These are phyloP conservation scores for Pluvianellus socialis DNA, from an alignment of 2,113 vertebrate species.

Conservation along the genomic window DNA sequence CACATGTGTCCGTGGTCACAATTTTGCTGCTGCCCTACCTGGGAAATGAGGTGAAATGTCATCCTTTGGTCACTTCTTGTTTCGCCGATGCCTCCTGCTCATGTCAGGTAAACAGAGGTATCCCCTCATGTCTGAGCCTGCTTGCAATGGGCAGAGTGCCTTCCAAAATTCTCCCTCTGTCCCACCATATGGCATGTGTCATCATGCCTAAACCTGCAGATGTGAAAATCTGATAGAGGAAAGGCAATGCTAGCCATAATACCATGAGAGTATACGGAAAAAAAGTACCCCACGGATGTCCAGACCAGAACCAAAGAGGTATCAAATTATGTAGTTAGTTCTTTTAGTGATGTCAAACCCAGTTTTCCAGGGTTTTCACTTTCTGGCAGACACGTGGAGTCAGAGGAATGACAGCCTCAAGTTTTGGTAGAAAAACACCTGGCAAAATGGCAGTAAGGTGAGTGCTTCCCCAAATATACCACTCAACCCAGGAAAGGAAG, in stretches of 20 bases:
- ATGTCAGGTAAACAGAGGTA: neutral
- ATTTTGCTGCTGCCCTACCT: neutral
- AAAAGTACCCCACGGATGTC: neutral
- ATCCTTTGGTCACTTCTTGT: neutral
- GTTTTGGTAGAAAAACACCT: neutral
- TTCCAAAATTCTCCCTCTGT: neutral
- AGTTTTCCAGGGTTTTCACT: neutral
- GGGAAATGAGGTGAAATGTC: neutral
- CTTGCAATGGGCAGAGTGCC: neutral
- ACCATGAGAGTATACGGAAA: neutral
- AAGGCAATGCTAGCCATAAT: neutral
- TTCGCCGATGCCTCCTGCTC: neutral
- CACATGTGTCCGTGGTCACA: neutral
- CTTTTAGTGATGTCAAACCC: neutral
- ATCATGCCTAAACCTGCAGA: neutral
- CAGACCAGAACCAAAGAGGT: neutral
- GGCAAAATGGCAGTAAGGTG: neutral
- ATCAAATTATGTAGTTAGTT: neutral
- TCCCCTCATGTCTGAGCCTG: neutral
- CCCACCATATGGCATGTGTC: rapidly evolving
- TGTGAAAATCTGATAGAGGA: neutral
- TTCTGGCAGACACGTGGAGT: neutral
- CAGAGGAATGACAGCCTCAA: neutral
- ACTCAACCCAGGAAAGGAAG: neutral
- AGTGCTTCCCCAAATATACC: neutral